Evolutionary conservation across 2,888 invertebrate genomes (phyloP), one percentile per base, ranked within the genome.

Genomic region (Rhagophthalmus giganteus): DNA sequence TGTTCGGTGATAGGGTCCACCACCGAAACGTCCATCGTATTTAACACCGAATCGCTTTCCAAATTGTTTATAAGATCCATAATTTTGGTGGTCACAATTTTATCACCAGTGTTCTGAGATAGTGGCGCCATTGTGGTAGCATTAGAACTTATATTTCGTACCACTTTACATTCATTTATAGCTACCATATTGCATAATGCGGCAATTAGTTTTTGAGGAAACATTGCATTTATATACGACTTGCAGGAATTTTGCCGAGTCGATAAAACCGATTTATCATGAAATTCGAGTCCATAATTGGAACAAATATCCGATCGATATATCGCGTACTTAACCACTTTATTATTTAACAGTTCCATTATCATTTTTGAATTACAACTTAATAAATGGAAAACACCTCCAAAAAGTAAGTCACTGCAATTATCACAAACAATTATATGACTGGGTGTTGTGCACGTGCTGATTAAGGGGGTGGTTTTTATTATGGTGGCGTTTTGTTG

Each of bases 171-270:
- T 61, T 86, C 83, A 57, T 81, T 78, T 54, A 85, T 80, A 25
- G 87, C 86, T 48, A 90, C 70, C 24, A 86, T 79, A 72, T 90
- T 90, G 73, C 91, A 92, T 58, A 91, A 75, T 12, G 90, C 90
- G 11, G 86, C 85, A 58, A 90, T 75, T 71, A 87, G 87, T 64
- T 84, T 84, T 15, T 79, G 74, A 7, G 85, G 78, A 60, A 88
- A 81, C 59, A 87, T 78, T 60, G 83, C 79, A 26, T 83, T 78
- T 55, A 84, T 77, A 64, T 84, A 83, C 57, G 81, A 80, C 54
- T 76, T 77, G 35, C 79, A 76, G 57, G 77, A 75, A 39, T 59
- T 59, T 7, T 59, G 39, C 8, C 47, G 30, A 6, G 30, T 11
- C 26, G 45, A 55, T 2, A 37, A 31, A 6, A 45, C 20, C n/a